Conservation (phyloP, 1,140 invertebrate genomes). For the Rhopalosiphum maidis region DNA sequence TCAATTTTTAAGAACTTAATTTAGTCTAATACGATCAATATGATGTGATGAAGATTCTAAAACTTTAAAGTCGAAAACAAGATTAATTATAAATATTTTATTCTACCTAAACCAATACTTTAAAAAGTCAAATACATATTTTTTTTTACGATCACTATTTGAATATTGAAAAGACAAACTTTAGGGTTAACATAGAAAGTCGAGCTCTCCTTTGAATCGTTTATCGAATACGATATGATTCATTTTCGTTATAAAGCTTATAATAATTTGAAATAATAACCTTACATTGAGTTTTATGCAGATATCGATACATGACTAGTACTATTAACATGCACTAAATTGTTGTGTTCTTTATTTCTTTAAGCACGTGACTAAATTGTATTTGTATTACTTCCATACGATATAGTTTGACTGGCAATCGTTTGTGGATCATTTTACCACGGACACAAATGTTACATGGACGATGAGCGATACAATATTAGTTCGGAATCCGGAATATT, state of each 20-base stretch:
- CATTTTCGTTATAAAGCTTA: background rate
- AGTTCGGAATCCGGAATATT: constrained; percentile 59
- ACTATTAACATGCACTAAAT: background rate
- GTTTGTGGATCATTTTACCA: constrained; percentile 59
- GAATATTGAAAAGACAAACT: background rate
- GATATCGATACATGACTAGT: background rate
- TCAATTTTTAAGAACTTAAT: background rate
- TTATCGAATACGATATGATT: background rate
- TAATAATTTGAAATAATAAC: background rate
- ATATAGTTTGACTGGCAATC: constrained; percentile 60
- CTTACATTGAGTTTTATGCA: background rate
- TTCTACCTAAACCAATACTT: background rate
- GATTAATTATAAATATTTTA: background rate
- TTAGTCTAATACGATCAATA: background rate
- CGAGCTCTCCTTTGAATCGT: background rate
- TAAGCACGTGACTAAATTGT: background rate
- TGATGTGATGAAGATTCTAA: background rate
- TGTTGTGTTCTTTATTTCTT: background rate
- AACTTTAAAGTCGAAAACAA: background rate
- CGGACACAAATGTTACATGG: constrained; percentile 57
- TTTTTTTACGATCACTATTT: background rate
- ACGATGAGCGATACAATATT: constrained; percentile 58
- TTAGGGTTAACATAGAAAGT: background rate
- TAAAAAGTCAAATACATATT: background rate
- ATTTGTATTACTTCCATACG: background rate